Evolutionary conservation across 2,888 invertebrate genomes (phyloP).

Genomic region (Xanthia togata): DNA sequence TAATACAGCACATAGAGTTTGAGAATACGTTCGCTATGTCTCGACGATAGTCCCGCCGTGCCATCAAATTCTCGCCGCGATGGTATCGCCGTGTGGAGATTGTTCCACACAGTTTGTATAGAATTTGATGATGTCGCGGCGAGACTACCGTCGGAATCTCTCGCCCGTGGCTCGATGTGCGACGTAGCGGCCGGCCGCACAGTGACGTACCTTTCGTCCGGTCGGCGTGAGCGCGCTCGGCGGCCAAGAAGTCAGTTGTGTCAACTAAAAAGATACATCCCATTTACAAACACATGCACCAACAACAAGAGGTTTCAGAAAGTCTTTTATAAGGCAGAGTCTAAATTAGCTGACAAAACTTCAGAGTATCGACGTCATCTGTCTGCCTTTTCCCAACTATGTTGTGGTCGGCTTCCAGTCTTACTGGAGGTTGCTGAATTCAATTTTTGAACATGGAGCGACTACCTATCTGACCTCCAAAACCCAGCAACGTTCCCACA

Average conservation of each 20-base stretch:
- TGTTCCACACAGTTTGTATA: too few species aligned
- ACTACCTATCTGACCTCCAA: background rate
- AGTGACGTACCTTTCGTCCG: constrained; percentile 81
- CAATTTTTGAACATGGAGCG: background rate
- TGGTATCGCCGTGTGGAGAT: too few species aligned
- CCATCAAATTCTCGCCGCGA: too few species aligned
- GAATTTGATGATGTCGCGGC: too few species aligned
- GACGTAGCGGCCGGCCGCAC: background rate
- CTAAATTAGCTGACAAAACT: background rate
- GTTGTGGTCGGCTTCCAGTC: background rate
- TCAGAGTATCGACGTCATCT: background rate
- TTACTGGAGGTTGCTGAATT: background rate
- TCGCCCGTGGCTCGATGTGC: background rate
- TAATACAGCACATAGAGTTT: background rate
- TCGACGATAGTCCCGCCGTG: too few species aligned
- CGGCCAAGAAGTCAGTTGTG: constrained; percentile 86
- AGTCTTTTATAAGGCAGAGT: background rate
- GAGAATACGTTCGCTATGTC: background rate
- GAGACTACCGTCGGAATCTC: too few species aligned
- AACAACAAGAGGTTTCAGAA: constrained; percentile 12
- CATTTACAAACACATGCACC: constrained; percentile 58
- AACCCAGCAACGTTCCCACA: background rate
- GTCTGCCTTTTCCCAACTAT: background rate
- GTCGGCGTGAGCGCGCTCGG: constrained; percentile 85
- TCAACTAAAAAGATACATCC: constrained; percentile 76